Evolutionary conservation across 30 jellyfish, hydroid and myxozoan species (phyloP).

Genomic region (Haliclystus octoradiatus): DNA sequence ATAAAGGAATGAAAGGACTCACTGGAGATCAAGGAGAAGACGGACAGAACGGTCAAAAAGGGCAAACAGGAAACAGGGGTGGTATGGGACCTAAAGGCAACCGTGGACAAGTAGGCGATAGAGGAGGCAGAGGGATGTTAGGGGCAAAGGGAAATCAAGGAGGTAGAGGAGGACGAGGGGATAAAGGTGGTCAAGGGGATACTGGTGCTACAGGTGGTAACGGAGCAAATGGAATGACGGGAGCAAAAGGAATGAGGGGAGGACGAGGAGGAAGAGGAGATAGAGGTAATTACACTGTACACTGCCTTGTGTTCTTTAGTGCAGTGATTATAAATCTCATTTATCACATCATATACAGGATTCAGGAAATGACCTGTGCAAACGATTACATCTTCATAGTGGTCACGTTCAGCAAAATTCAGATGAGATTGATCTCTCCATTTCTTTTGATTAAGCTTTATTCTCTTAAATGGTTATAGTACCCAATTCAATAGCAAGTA

Average conservation of each 20-base stretch:
- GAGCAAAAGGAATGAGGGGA: background rate
- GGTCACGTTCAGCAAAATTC: too few species aligned
- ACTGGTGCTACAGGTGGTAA: background rate
- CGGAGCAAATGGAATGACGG: background rate
- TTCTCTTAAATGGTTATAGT: too few species aligned
- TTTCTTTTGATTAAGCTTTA: too few species aligned
- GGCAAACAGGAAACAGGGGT: background rate
- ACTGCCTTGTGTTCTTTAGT: too few species aligned
- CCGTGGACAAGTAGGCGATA: background rate
- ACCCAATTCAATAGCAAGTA: too few species aligned
- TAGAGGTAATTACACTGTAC: background rate
- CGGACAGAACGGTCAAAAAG: background rate
- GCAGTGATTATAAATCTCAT: too few species aligned
- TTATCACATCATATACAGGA: too few species aligned
- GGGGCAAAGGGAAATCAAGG: background rate
- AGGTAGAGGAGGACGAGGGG: background rate
- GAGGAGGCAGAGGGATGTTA: background rate
- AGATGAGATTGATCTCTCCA: too few species aligned
- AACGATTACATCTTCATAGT: too few species aligned
- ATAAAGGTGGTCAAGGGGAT: background rate
- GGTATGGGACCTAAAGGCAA: too few species aligned
- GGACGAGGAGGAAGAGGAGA: background rate
- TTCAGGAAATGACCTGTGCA: too few species aligned
- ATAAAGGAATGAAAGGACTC: background rate
- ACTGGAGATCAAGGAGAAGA: background rate